phyloP scores from a whole-genome alignment of 2,888 invertebrate species.

The Pegoplata infirma region DNA sequence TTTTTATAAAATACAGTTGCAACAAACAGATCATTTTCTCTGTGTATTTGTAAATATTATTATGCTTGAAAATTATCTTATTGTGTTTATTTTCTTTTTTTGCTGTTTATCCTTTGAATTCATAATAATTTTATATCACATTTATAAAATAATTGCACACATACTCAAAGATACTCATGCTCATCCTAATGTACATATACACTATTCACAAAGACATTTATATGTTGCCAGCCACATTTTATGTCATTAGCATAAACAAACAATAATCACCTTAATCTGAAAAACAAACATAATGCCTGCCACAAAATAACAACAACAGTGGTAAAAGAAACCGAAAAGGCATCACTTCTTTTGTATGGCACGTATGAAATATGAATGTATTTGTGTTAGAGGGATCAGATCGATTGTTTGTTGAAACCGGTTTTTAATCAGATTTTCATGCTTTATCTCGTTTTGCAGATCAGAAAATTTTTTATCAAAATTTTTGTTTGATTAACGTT shows the following conservation, averaged over 20 bases:
- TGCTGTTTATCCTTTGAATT: slow-evolving; percentile 19
- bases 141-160: not conserved
- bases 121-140: slow-evolving; percentile 4
- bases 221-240: not conserved
- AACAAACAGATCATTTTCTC: no score
- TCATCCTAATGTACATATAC: not conserved
- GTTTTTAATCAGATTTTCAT: no score
- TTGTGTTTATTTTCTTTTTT: not conserved
- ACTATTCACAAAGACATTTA: not conserved
- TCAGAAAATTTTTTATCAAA: no score
- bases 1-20: no score
- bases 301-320: not conserved
- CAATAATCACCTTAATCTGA: slow-evolving; percentile 32
- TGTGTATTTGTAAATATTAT: not conserved
- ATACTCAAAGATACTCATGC: not conserved
- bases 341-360: not conserved
- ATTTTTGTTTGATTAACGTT: no score
- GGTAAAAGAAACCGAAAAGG: not conserved
- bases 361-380: no score
- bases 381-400: no score
- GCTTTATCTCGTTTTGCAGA: no score
- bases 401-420: no score
- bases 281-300: not conserved
- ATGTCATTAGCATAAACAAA: slow-evolving; percentile 37
- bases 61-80: not conserved